phyloP scores from a whole-genome alignment of 2,888 invertebrate genomes.

The Beris morrisii region DNA sequence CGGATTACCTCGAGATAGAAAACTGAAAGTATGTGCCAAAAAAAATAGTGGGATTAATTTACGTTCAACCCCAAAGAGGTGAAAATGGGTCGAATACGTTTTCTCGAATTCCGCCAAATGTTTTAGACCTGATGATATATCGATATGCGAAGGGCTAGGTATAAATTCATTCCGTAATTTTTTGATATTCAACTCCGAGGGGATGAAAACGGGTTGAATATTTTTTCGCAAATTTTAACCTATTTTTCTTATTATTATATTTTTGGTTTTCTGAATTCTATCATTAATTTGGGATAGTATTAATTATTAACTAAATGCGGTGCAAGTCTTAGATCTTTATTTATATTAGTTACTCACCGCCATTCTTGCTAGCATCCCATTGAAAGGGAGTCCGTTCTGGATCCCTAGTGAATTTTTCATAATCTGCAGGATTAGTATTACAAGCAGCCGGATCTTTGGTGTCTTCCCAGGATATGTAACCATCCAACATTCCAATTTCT shows the following conservation, averaged over 20 bases:
- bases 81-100: too few relatives aligned
- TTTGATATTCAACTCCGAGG: neutral
- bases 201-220: neutral
- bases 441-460: conserved; percentile 60
- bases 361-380: conserved; percentile 60
- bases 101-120: too few relatives aligned
- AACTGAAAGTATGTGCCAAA: too few relatives aligned
- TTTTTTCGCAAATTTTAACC: neutral
- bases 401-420: conserved; percentile 57
- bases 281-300: neutral
- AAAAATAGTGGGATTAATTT: too few relatives aligned
- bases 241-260: neutral
- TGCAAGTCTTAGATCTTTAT: neutral
- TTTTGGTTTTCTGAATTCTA: neutral
- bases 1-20: too few relatives aligned
- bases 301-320: neutral
- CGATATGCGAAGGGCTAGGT: neutral
- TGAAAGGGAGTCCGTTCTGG: conserved; percentile 66
- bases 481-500: conserved; percentile 68
- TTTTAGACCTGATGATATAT: neutral
- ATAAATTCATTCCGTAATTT: neutral
- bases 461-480: conserved; percentile 58
- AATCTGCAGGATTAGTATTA: conserved; percentile 56
- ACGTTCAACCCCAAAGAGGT: too few relatives aligned
- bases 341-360: conserved; percentile 44